phyloP scores from a whole-genome alignment of 92 coral and sea anemone species.

The Phenganax subtilis region DNA sequence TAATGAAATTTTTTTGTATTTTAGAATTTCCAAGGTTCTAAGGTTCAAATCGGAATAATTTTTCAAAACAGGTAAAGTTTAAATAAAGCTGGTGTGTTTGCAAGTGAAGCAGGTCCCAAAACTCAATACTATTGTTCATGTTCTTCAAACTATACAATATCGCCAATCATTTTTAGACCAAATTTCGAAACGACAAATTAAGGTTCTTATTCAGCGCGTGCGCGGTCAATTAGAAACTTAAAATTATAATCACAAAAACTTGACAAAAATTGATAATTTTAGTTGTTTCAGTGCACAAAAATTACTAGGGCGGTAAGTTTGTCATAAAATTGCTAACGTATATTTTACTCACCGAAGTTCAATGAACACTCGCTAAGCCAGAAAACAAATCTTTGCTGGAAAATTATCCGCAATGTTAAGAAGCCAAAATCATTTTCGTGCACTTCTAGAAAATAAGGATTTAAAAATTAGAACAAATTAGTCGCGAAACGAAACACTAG shows the following conservation, averaged over 20 bases:
- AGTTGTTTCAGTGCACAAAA: not conserved
- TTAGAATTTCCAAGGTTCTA: not conserved
- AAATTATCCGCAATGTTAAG: not conserved
- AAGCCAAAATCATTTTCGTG: not conserved
- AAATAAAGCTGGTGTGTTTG: not conserved
- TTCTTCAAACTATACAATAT: not conserved
- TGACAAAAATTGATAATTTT: not conserved
- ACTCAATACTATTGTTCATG: not conserved
- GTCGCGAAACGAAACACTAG: not conserved
- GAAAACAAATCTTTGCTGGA: not conserved
- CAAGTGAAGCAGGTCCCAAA: slow-evolving; percentile 1
- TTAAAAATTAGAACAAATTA: not conserved
- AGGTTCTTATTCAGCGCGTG: not conserved
- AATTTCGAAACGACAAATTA: not conserved
- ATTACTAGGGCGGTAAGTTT: too few relatives aligned
- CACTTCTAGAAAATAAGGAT: not conserved
- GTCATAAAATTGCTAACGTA: not conserved
- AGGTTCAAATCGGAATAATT: not conserved
- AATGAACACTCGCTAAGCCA: slow-evolving; percentile 15
- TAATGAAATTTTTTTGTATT: not conserved
- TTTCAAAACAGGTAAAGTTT: not conserved
- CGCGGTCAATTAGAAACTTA: not conserved
- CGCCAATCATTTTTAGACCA: not conserved
- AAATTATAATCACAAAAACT: not conserved
- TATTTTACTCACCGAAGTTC: slow-evolving; percentile 5